Base-by-base conservation (phyloP, 2,113 vertebrate species). In the Pterocles burchelli region DNA sequence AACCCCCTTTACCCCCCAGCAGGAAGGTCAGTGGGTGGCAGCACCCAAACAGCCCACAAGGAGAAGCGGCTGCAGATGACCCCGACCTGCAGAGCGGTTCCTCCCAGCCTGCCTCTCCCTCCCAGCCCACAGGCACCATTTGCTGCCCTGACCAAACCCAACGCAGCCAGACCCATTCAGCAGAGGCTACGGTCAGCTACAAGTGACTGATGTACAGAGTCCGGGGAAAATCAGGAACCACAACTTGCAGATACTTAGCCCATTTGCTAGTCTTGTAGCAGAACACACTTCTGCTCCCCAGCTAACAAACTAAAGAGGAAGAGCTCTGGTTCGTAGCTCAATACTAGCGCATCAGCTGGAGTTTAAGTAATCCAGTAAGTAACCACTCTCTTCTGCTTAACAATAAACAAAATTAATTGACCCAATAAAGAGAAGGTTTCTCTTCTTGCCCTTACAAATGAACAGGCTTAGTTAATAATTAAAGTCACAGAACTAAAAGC, bases 181-280 rank as follows among this genome's bases (percentile, higher is more conserved):
- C 67, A 61, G 29, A 13, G 76, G 36, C 49, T 38, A 21, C 2
- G 45, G 43, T 3, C 79, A 71, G 89, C 83, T 59, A 33, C 8
- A 4, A 73, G n/a, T 2, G 46, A 73, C 10, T 1, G 78, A 52
- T 3, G 8, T 2, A 36, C 0, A 0, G 1, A 0, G 5, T 9
- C 65, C 17, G 17, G 41, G 57, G 33, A 65, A 74, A 93, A 93
- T 6, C 26, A 36, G 71, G 77, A 96, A 89, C 36, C 67, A 49
- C 68, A 89, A 66, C 51, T 85, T 26, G 57, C 11, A 65, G 70
- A 26, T 7, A 51, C 36, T 46, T 19, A 54, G 48, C 67, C 52
- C 52, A 9, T 72, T 48, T 38, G 10, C 19, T 33, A 31, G 10
- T 33, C 43, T 31, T 73, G 26, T 43, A 62, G 21, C 38, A 55